Conservation (phyloP, 2,113 vertebrate genomes). For the Ginglymostoma cirratum region DNA sequence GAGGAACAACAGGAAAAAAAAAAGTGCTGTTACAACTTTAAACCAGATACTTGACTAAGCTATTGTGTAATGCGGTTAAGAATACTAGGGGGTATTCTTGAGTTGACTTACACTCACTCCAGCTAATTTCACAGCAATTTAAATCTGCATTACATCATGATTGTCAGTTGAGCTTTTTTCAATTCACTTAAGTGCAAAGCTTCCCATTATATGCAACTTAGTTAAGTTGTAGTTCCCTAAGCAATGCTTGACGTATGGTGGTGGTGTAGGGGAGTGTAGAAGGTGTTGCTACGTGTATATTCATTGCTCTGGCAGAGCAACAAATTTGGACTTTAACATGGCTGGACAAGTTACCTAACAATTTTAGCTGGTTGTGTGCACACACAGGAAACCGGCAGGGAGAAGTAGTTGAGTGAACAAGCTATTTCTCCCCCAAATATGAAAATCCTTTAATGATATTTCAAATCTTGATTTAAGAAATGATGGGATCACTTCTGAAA, state of each 20-base stretch:
- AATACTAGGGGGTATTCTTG: background rate
- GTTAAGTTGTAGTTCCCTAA: background rate
- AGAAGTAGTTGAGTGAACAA: background rate
- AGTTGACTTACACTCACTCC: background rate
- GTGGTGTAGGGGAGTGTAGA: no score
- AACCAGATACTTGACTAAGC: background rate
- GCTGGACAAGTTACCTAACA: no score
- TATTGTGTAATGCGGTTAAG: background rate
- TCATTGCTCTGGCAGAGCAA: no score
- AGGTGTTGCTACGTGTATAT: no score
- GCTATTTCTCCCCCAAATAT: background rate
- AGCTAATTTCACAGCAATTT: background rate
- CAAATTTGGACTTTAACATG: no score
- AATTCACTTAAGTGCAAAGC: background rate
- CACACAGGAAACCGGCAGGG: no score
- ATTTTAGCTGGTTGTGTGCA: no score
- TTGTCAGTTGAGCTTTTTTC: background rate
- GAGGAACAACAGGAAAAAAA: background rate
- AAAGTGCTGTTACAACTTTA: no score
- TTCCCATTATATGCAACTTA: background rate
- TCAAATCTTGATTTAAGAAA: background rate
- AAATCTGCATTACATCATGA: background rate
- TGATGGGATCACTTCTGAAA: no score
- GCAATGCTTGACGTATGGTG: no score
- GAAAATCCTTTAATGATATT: background rate